These are phyloP conservation scores for Augochlora pura DNA, from an alignment of 1,140 invertebrate genomes.

Conservation along the genomic window DNA sequence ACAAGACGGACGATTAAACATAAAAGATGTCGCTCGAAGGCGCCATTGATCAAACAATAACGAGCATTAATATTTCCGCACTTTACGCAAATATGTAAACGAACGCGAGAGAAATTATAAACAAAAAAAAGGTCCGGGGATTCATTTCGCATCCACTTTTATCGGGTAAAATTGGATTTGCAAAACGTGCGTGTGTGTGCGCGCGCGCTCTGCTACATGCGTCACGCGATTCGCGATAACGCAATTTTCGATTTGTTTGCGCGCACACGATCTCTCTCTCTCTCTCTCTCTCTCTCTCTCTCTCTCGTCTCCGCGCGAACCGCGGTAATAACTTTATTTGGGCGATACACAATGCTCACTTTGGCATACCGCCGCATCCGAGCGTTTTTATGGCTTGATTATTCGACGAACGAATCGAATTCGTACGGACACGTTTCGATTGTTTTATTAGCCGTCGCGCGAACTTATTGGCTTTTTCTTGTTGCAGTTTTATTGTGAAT, in stretches of 20 bases:
- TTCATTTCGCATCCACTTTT: slow-evolving; percentile 22
- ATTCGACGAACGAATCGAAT: not conserved
- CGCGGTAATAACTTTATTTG: slow-evolving; percentile 22
- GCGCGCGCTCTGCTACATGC: slow-evolving; percentile 17
- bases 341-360: not conserved
- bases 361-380: not conserved
- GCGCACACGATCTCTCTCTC: too few relatives aligned
- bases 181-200: too few relatives aligned
- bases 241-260: slow-evolving; percentile 26
- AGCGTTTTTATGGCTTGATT: not conserved
- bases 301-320: not conserved
- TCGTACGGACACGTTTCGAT: not conserved
- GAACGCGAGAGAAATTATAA: not conserved
- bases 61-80: not conserved
- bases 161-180: slow-evolving; percentile 26
- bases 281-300: too few relatives aligned
- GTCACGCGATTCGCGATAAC: slow-evolving; percentile 11
- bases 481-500: too few relatives aligned
- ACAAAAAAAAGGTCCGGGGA: not conserved
- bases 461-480: too few relatives aligned
- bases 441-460: too few relatives aligned
- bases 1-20: too few relatives aligned
- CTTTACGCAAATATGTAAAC: not conserved
- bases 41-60: not conserved
- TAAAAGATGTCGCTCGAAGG: too few relatives aligned